phyloP scores from a whole-genome alignment of 2,888 invertebrate genomes.

The Lochmaea crataegi region DNA sequence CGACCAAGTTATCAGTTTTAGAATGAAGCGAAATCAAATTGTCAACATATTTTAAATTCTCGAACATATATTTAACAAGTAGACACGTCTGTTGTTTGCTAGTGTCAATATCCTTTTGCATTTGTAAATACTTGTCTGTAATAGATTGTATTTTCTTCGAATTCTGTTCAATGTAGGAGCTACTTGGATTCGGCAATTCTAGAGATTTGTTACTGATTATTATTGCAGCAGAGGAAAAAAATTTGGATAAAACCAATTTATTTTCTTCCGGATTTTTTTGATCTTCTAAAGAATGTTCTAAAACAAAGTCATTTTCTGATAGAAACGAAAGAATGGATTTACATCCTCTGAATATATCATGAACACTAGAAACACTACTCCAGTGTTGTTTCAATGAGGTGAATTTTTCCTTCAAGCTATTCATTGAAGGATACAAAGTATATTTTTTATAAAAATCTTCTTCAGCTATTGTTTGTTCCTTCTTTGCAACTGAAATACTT shows the following conservation, averaged over 20 bases:
- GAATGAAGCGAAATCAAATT: conserved; percentile 7
- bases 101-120: conserved; percentile 20
- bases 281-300: conserved; percentile 41
- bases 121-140: conserved; percentile 26
- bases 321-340: conserved; percentile 49
- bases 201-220: conserved; percentile 48
- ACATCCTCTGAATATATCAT: conserved; percentile 47
- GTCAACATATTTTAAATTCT: conserved; percentile 22
- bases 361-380: conserved; percentile 43
- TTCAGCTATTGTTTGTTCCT: conserved; percentile 31
- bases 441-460: conserved; percentile 43
- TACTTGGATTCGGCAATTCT: conserved; percentile 45
- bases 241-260: conserved; percentile 45
- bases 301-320: conserved; percentile 38
- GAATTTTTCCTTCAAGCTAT: conserved; percentile 47
- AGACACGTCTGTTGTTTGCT: conserved; percentile 14
- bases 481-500: conserved; percentile 40
- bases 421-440: conserved; percentile 40
- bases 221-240: conserved; percentile 43
- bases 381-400: conserved; percentile 41
- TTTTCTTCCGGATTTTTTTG: conserved; percentile 37
- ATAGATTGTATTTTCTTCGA: conserved; percentile 33
- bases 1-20: neutral
- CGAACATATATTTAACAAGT: conserved; percentile 5
- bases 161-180: conserved; percentile 33